A percentile compares a stretch with the other conserved stretches of the same genome.
phyloP scores from a whole-genome alignment of 2,113 vertebrate species.

The Laticauda laticaudata region DNA sequence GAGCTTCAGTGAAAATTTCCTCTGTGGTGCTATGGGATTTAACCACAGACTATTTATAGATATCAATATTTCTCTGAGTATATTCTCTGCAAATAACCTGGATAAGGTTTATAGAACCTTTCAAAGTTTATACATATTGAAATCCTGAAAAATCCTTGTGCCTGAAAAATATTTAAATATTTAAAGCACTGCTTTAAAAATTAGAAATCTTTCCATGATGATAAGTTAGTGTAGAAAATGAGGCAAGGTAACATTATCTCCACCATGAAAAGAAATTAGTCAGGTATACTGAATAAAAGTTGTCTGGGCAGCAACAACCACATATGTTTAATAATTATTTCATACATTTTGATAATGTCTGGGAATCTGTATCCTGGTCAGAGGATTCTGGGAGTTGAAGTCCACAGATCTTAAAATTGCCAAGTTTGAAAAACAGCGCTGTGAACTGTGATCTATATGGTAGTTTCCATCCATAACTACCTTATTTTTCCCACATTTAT shows the following conservation, averaged over 20 bases:
- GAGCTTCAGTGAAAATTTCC: conserved; percentile 15
- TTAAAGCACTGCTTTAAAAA: not conserved
- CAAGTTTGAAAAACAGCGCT: not conserved
- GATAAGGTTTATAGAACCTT: not conserved
- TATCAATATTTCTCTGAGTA: not conserved
- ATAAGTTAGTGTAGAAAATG: not conserved
- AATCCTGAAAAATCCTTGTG: not conserved
- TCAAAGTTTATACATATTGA: not conserved
- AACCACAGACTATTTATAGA: conserved; percentile 19
- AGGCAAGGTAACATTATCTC: not conserved
- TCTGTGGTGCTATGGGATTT: not conserved
- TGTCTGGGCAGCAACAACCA: not conserved
- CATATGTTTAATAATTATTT: not conserved
- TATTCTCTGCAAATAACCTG: not conserved
- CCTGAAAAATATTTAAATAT: conserved; percentile 10
- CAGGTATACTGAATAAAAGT: not conserved
- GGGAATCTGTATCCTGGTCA: not conserved
- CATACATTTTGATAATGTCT: not conserved
- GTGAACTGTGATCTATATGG: not conserved
- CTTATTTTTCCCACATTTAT: not conserved
- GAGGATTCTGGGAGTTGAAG: not conserved
- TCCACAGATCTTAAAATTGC: not conserved
- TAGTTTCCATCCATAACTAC: not conserved
- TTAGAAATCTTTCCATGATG: not conserved
- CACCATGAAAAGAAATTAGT: not conserved